A percentile compares a stretch with the other conserved stretches of the same genome.
Evolutionary conservation across 2,888 invertebrate genomes (phyloP).

Genomic region (Hydrotaea cyrtoneurina): DNA sequence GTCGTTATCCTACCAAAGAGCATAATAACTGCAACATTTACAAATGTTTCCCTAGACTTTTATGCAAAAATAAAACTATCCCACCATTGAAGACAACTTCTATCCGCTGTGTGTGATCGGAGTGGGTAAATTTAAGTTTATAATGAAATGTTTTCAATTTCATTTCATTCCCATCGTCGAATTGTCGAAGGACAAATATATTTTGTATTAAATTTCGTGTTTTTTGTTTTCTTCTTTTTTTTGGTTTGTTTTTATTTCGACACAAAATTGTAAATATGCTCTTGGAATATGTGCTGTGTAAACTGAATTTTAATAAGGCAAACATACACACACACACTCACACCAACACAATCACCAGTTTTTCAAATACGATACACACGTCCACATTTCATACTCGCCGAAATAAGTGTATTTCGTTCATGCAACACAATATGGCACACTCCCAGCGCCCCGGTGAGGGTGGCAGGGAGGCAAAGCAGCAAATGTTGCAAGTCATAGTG

Average conservation of each 20-base stretch:
- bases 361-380: neutral
- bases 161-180: neutral
- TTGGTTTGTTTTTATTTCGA: neutral
- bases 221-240: neutral
- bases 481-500: neutral
- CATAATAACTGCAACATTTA: too few relatives aligned
- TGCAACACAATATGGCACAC: neutral
- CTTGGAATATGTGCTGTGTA: constrained; percentile 20
- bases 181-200: neutral
- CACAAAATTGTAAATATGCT: constrained; percentile 19
- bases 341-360: too few relatives aligned
- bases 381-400: neutral
- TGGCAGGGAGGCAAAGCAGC: neutral
- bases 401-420: constrained; percentile 1
- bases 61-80: too few relatives aligned
- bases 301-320: constrained; percentile 32
- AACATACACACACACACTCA: neutral
- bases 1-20: too few relatives aligned
- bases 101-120: too few relatives aligned
- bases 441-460: neutral
- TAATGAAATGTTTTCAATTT: constrained; percentile 22
- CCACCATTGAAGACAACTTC: too few relatives aligned
- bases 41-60: too few relatives aligned
- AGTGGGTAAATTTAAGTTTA: neutral
- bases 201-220: constrained; percentile 14